Conservation (phyloP, 2,797 vertebrate genomes). For the Bothrops alternatus region DNA sequence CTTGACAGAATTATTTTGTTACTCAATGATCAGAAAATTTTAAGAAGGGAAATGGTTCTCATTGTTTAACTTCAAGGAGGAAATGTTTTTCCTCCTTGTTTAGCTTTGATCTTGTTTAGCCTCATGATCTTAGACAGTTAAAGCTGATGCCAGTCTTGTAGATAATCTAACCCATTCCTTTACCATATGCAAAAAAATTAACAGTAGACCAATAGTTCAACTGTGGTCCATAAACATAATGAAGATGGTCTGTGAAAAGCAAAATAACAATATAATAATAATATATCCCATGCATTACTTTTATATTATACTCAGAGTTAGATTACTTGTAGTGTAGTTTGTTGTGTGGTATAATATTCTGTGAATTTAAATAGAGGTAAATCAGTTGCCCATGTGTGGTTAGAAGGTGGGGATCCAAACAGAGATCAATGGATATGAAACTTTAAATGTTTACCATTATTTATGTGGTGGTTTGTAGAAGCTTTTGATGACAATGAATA, state of each 20-base stretch:
- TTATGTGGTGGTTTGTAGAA: background rate
- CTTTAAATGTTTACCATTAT: background rate
- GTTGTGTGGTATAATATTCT: background rate
- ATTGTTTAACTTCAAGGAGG: background rate
- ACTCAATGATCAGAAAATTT: background rate
- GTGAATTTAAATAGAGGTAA: background rate
- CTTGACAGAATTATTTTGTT: background rate
- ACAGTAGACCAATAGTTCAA: background rate
- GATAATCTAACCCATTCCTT: background rate
- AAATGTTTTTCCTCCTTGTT: background rate
- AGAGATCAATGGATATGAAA: background rate
- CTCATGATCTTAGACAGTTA: background rate
- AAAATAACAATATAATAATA: background rate
- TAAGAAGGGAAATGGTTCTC: background rate
- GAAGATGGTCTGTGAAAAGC: background rate
- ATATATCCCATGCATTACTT: background rate
- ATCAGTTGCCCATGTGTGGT: background rate
- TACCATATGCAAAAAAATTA: background rate
- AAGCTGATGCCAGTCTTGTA: background rate
- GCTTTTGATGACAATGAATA: background rate
- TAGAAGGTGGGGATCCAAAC: background rate
- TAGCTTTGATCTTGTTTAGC: background rate
- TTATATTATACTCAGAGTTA: background rate
- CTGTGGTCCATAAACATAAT: background rate
- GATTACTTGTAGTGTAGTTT: background rate